A percentile compares a stretch with the other conserved stretches of the same genome.
These are phyloP conservation scores for Dryococelus australis DNA, from an alignment of 2,888 invertebrate species.

Conservation along the genomic window DNA sequence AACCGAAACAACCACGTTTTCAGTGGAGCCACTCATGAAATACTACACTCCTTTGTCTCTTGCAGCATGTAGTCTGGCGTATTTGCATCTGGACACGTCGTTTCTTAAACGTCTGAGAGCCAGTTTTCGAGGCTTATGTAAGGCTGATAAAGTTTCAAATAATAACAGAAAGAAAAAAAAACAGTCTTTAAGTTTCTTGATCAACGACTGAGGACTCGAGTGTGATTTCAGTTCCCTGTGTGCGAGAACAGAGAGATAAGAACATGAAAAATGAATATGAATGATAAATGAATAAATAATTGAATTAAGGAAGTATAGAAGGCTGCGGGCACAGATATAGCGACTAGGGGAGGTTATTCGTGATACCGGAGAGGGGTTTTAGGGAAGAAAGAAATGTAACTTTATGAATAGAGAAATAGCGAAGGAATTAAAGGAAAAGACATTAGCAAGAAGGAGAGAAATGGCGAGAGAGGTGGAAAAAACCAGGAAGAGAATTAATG, in stretches of 20 bases:
- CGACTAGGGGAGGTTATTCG: conserved; percentile 16
- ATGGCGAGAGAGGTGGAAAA: conserved; percentile 17
- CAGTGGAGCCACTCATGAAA: too few species aligned
- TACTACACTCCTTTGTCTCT: too few species aligned
- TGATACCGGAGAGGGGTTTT: background rate
- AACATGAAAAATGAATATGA: conserved; percentile 29
- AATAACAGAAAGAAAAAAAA: background rate
- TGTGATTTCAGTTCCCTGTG: background rate
- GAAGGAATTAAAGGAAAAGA: conserved; percentile 42
- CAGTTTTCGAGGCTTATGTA: too few species aligned
- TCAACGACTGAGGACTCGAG: background rate
- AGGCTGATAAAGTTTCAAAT: too few species aligned
- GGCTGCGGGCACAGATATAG: conserved; percentile 19
- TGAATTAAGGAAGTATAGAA: conserved; percentile 30
- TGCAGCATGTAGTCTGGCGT: too few species aligned
- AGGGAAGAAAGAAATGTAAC: conserved; percentile 23
- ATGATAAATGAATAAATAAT: conserved; percentile 29
- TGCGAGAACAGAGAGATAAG: conserved; percentile 16
- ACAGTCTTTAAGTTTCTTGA: background rate
- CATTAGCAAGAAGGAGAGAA: conserved; percentile 34
- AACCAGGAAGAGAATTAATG: conserved; percentile 40
- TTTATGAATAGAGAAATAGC: conserved; percentile 30
- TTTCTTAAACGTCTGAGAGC: too few species aligned
- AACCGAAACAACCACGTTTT: too few species aligned
- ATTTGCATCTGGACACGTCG: too few species aligned